phyloP scores from a whole-genome alignment of 2,113 vertebrate genomes.

The Antennarius striatus region DNA sequence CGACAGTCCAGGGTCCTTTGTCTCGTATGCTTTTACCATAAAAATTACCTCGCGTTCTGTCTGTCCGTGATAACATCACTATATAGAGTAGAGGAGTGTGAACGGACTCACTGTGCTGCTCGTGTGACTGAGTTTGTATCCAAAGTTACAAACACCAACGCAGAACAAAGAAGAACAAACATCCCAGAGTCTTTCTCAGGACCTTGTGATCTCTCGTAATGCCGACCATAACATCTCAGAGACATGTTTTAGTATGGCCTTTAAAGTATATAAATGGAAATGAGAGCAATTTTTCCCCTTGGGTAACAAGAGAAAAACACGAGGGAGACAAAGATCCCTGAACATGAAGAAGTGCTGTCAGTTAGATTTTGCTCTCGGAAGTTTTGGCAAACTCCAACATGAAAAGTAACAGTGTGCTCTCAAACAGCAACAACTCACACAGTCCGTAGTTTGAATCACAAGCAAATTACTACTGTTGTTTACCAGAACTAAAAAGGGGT shows the following conservation, averaged over 20 bases:
- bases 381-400: conserved; percentile 15
- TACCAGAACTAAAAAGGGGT: too few species aligned
- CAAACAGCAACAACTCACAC: neutral
- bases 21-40: neutral
- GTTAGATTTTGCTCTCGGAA: conserved; percentile 19
- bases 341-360: conserved; percentile 10
- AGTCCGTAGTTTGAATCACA: too few species aligned
- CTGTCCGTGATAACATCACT: neutral
- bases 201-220: conserved; percentile 56
- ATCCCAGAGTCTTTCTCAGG: conserved; percentile 52
- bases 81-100: neutral
- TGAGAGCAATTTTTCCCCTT: neutral
- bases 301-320: conserved; percentile 33
- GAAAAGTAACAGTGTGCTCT: neutral
- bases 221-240: conserved; percentile 55
- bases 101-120: neutral
- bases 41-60: conserved; percentile 8
- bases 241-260: conserved; percentile 31
- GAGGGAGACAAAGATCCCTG: conserved; percentile 1
- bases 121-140: conserved; percentile 6
- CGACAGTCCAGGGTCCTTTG: conserved; percentile 28
- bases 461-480: too few species aligned
- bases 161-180: conserved; percentile 17
- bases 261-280: conserved; percentile 38
- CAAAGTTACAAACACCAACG: conserved; percentile 4